These are phyloP conservation scores for Hemithea aestivaria DNA, from an alignment of 2,888 invertebrate species.

Conservation along the genomic window DNA sequence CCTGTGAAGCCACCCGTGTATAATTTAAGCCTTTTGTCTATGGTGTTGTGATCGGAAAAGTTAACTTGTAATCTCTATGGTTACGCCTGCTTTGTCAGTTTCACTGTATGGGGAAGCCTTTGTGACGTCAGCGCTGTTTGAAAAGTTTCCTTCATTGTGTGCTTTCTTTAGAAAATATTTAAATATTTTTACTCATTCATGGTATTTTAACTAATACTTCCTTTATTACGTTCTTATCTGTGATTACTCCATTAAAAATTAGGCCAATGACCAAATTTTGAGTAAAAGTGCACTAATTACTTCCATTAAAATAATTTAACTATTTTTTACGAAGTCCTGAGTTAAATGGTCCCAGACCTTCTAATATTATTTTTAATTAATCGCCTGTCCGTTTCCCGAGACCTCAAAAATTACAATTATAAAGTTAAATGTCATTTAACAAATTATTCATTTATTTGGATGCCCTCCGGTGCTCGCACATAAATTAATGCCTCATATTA, in stretches of 20 bases:
- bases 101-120: slow-evolving; percentile 16
- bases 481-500: slow-evolving; percentile 36
- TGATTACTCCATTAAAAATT: no score
- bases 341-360: slow-evolving; percentile 3
- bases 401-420: slow-evolving; percentile 21
- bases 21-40: slow-evolving; percentile 73
- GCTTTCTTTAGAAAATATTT: no score
- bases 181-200: no score
- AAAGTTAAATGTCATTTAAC: slow-evolving; percentile 17
- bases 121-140: slow-evolving; percentile 1
- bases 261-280: no score
- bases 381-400: slow-evolving; percentile 1
- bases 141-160: neutral
- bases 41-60: slow-evolving; percentile 75
- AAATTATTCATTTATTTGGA: slow-evolving; percentile 30
- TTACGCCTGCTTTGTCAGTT: slow-evolving; percentile 26
- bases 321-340: neutral
- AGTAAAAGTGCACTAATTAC: no score
- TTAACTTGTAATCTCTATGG: slow-evolving; percentile 74
- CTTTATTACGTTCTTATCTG: no score
- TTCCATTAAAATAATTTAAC: no score
- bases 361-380: slow-evolving; percentile 3
- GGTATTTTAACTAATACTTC: no score
- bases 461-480: slow-evolving; percentile 30
- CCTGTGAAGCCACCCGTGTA: slow-evolving; percentile 58